Base-by-base conservation (phyloP, 2,797 vertebrate genomes). In the Philypnodon macrostomus region DNA sequence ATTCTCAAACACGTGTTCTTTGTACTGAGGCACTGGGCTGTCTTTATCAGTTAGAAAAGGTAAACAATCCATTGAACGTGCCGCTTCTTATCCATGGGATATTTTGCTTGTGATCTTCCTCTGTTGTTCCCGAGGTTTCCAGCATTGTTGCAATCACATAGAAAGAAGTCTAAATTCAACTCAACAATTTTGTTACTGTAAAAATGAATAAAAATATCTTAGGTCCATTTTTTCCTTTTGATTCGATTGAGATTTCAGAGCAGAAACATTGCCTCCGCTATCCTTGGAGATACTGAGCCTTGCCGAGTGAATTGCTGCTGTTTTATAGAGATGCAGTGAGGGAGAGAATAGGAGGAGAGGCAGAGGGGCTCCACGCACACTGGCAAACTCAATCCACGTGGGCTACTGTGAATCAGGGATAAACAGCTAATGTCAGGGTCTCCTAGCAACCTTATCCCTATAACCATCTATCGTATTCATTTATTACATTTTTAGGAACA, bases 381-480 rank as follows among this genome's bases (percentile, higher is more conserved):
- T 21, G 57, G 41, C 46, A 45, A 27, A 49, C 35, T 39, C 41
- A 49, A 35, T 33, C 45, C 57, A 55, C 7, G 51, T 68, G 56
- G 57, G 57, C 61, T 18, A n/a, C 63, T 41, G 59, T 40, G 70
- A 54, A 55, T 69, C 54, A 79, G n/a, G n/a, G n/a, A n/a, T n/a
- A 81, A 70, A 73, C 32, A 49, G 48, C 58, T 27, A 23, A 65
- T 81, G 46, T 64, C 58, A 39, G 16, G 59, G 81, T 85, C 60
- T 85, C 85, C 75, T 87, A 81, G 84, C 85, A 84, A 86, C 85
- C 0, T 58, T 65, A 63, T 67, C 59, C 50, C 32, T 58, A 44
- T 35, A 54, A 73, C 32, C 19, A 13, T 47, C 15, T 17, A 12
- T 42, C 17, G 16, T 17, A 12, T 17, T 29, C 17, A 12, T 37